These are phyloP conservation scores for Pedicia rivosa DNA, from an alignment of 2,888 invertebrate species.

Conservation along the genomic window DNA sequence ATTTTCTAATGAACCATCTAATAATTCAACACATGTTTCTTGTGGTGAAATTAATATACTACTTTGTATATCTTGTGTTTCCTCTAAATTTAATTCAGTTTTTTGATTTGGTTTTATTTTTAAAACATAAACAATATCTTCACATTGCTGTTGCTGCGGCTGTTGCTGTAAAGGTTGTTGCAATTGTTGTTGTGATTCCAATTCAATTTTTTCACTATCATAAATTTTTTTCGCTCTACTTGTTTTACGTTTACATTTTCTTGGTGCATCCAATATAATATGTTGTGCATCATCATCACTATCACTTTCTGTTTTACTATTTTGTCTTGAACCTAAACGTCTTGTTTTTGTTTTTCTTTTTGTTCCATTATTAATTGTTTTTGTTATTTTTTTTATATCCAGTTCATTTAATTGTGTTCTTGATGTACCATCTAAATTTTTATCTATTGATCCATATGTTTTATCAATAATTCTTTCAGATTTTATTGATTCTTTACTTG, in stretches of 20 bases:
- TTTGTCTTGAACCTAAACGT: slow-evolving; percentile 29
- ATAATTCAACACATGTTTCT: slow-evolving; percentile 15
- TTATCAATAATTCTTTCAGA: background rate
- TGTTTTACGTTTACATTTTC: slow-evolving; percentile 26
- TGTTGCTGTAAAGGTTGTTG: background rate
- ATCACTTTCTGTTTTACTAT: slow-evolving; percentile 31
- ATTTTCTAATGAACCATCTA: slow-evolving; percentile 13
- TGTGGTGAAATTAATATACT: slow-evolving; percentile 15
- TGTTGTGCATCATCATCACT: slow-evolving; percentile 24
- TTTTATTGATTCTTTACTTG: background rate
- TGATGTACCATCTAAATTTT: too few species aligned
- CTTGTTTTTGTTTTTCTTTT: slow-evolving; percentile 25
- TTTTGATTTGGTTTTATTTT: slow-evolving; percentile 27
- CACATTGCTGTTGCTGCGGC: slow-evolving; percentile 23
- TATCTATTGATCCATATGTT: too few species aligned
- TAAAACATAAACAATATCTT: slow-evolving; percentile 25
- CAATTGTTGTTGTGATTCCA: slow-evolving; percentile 23
- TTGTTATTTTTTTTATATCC: slow-evolving; percentile 11
- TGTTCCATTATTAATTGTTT: slow-evolving; percentile 15
- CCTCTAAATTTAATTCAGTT: slow-evolving; percentile 8
- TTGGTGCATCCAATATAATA: slow-evolving; percentile 23
- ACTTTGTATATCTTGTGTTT: slow-evolving; percentile 7
- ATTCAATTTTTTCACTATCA: slow-evolving; percentile 12
- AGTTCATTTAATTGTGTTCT: background rate
- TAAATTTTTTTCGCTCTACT: slow-evolving; percentile 19